These are phyloP conservation scores for Sternarchorhynchus goeldii DNA, from an alignment of 2,797 vertebrate genomes.

Conservation along the genomic window DNA sequence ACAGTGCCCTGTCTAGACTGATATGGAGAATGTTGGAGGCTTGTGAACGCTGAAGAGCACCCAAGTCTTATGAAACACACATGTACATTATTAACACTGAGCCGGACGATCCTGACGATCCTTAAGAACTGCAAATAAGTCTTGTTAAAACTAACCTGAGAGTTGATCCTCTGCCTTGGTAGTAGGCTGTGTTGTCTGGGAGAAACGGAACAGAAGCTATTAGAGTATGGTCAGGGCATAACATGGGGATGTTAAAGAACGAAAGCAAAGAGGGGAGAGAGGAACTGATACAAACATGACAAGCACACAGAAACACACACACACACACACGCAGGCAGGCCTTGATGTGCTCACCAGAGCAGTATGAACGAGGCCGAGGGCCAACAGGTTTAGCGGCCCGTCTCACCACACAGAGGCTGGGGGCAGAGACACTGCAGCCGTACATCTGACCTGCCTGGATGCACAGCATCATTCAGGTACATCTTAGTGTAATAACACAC, in stretches of 20 bases:
- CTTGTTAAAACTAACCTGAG: slow-evolving; percentile 51
- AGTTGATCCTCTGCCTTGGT: slow-evolving; percentile 47
- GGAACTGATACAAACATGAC: slow-evolving; percentile 1
- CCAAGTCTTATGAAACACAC: background rate
- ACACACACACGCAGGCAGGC: background rate
- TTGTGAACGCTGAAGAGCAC: background rate
- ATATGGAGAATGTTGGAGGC: background rate
- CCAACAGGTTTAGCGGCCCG: slow-evolving; percentile 11
- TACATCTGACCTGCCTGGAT: slow-evolving; percentile 55
- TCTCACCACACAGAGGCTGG: slow-evolving; percentile 63
- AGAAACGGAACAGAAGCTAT: slow-evolving; percentile 22
- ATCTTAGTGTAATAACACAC: too few species aligned
- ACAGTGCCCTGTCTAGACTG: slow-evolving; percentile 61
- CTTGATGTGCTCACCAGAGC: slow-evolving; percentile 55
- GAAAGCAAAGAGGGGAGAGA: background rate
- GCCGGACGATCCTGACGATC: background rate
- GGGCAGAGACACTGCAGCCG: slow-evolving; percentile 50
- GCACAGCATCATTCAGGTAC: background rate
- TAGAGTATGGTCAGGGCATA: background rate
- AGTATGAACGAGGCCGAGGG: slow-evolving; percentile 58
- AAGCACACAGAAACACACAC: background rate
- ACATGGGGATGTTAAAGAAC: too few species aligned
- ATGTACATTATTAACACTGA: background rate
- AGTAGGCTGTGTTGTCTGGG: slow-evolving; percentile 46
- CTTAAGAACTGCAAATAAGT: background rate